Conservation (phyloP, 1,140 invertebrate species). For the Pogonomyrmex barbatus region DNA sequence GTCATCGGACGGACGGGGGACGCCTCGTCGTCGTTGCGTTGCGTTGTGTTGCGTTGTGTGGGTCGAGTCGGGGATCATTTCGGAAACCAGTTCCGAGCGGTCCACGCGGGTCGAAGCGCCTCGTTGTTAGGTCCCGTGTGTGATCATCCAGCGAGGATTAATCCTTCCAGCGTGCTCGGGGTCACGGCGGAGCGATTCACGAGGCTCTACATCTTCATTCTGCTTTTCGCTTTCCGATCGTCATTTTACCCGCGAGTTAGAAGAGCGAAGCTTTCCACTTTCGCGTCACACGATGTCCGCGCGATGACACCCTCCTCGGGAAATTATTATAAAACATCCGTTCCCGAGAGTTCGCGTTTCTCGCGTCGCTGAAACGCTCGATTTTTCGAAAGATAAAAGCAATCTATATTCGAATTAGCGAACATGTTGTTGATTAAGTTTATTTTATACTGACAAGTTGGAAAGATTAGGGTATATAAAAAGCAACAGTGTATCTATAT, state of each 20-base stretch:
- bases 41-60: slow-evolving; percentile 13
- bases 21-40: slow-evolving; percentile 36
- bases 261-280: not conserved
- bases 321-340: not conserved
- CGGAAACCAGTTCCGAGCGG: slow-evolving; percentile 73
- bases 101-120: slow-evolving; percentile 45
- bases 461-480: not conserved
- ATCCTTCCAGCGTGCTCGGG: slow-evolving; percentile 67
- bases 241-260: not conserved
- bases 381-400: not conserved
- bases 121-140: slow-evolving; percentile 54
- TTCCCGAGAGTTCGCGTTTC: not conserved
- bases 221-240: slow-evolving; percentile 42
- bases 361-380: not conserved
- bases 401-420: not conserved
- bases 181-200: slow-evolving; percentile 53
- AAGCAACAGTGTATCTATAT: not conserved
- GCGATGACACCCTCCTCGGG: not conserved
- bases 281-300: not conserved
- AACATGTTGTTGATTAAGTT: not conserved
- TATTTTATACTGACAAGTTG: not conserved
- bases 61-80: slow-evolving; percentile 69
- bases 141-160: slow-evolving; percentile 68
- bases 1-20: slow-evolving; percentile 45
- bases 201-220: slow-evolving; percentile 67